Evolutionary conservation across 2,113 vertebrate species (phyloP).

Genomic region (Gasterosteus aculeatus): DNA sequence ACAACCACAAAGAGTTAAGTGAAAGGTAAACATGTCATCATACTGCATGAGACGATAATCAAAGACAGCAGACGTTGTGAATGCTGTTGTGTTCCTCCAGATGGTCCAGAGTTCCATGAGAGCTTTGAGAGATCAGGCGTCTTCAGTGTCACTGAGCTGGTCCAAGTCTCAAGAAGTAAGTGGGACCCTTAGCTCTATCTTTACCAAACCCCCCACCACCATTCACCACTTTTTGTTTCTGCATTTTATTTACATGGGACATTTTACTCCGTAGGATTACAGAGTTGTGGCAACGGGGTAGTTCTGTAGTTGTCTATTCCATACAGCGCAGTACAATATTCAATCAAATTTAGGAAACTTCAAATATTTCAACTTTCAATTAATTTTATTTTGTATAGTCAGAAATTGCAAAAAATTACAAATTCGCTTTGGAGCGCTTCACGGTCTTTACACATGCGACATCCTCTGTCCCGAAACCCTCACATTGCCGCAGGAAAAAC

Average conservation of each 20-base stretch:
- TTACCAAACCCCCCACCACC: background rate
- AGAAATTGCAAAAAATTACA: too few relatives aligned
- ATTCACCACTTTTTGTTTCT: background rate
- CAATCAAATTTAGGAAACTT: background rate
- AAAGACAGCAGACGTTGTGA: background rate
- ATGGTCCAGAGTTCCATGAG: constrained; percentile 95
- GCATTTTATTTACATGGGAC: background rate
- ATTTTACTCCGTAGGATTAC: background rate
- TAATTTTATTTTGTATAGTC: too few relatives aligned
- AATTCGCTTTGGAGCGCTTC: too few relatives aligned
- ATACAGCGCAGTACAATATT: background rate
- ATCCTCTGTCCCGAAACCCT: too few relatives aligned
- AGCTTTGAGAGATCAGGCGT: constrained; percentile 96
- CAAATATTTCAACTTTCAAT: too few relatives aligned
- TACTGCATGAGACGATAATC: background rate
- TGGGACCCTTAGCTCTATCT: background rate
- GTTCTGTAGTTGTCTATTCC: too few relatives aligned
- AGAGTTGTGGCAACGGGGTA: background rate
- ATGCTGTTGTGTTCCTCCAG: constrained; percentile 73
- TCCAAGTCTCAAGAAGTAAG: constrained; percentile 98
- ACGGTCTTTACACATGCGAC: too few relatives aligned
- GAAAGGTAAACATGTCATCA: background rate
- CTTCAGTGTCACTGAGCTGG: constrained; percentile 98
- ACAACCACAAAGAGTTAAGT: background rate
- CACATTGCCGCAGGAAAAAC: too few relatives aligned